Evolutionary conservation across 2,888 invertebrate species (phyloP).

Genomic region (Acleris holmiana): DNA sequence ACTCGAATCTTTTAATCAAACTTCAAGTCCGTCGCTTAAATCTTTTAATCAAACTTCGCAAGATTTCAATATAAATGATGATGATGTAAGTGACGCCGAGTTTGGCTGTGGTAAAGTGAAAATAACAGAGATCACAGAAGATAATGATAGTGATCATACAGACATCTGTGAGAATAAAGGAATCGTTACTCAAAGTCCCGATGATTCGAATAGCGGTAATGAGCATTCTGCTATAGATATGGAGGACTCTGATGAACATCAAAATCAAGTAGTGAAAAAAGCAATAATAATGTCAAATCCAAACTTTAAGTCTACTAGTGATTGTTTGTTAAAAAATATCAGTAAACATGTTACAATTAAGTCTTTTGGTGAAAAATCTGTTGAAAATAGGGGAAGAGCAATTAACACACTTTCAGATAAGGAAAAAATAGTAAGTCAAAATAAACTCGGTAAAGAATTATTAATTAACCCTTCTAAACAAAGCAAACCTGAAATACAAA

Average conservation of each 20-base stretch:
- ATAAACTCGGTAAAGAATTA: constrained; percentile 50
- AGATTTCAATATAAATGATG: constrained; percentile 43
- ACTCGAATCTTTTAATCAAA: constrained; percentile 43
- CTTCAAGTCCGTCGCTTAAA: constrained; percentile 43
- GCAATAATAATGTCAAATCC: constrained; percentile 48
- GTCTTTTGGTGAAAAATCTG: constrained; percentile 43
- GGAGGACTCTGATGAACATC: constrained; percentile 53
- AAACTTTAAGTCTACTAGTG: constrained; percentile 44
- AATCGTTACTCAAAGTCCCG: constrained; percentile 59
- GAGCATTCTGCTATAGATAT: constrained; percentile 51
- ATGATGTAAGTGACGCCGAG: constrained; percentile 56
- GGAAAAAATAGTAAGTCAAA: constrained; percentile 31
- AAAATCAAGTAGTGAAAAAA: constrained; percentile 52
- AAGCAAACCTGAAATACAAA: constrained; percentile 42
- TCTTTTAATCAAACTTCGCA: constrained; percentile 46
- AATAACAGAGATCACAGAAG: constrained; percentile 63
- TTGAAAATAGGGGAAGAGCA: constrained; percentile 8
- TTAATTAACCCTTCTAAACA: constrained; percentile 53
- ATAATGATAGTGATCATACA: constrained; percentile 47
- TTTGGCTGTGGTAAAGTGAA: constrained; percentile 54
- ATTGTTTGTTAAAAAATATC: constrained; percentile 57
- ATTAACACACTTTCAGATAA: constrained; percentile 11
- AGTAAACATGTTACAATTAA: constrained; percentile 59
- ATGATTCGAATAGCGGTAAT: constrained; percentile 56
- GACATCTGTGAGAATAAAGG: constrained; percentile 45